A percentile compares a stretch with the other conserved stretches of the same genome.
Conservation (phyloP, 2,797 vertebrate species). For the Atherinosoma microstoma region DNA sequence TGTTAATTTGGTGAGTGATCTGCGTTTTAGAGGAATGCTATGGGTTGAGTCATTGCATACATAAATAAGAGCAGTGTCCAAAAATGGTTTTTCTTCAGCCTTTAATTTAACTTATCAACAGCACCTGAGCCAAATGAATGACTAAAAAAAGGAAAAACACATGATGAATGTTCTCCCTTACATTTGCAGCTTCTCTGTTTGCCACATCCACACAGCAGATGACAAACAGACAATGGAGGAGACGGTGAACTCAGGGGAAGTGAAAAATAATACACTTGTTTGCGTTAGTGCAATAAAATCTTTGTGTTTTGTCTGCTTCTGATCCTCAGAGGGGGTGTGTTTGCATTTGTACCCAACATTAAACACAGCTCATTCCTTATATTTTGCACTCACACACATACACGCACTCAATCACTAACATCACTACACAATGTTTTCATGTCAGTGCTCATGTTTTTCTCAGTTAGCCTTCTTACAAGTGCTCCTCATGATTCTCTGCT, state of each 20-base stretch:
- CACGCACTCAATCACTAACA: too few relatives aligned
- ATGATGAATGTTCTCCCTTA: not conserved
- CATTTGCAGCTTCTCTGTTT: not conserved
- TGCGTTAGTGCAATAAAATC: not conserved
- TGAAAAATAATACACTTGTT: not conserved
- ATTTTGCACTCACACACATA: not conserved
- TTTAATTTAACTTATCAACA: not conserved
- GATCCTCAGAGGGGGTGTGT: not conserved
- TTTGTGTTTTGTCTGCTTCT: not conserved
- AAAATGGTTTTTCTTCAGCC: not conserved
- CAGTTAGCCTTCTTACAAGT: not conserved
- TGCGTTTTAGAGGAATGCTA: not conserved
- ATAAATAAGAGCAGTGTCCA: not conserved
- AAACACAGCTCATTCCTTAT: not conserved
- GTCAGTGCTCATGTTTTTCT: too few relatives aligned
- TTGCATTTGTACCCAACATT: not conserved
- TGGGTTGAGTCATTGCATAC: not conserved
- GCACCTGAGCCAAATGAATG: not conserved
- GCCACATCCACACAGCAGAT: not conserved
- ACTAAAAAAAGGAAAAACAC: too few relatives aligned
- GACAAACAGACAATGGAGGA: not conserved
- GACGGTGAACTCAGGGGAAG: not conserved
- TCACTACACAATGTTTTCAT: too few relatives aligned
- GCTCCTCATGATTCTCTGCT: not conserved
- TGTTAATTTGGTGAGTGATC: not conserved